Conservation (phyloP, 2,113 vertebrate species). For the Dicentrarchus labrax region DNA sequence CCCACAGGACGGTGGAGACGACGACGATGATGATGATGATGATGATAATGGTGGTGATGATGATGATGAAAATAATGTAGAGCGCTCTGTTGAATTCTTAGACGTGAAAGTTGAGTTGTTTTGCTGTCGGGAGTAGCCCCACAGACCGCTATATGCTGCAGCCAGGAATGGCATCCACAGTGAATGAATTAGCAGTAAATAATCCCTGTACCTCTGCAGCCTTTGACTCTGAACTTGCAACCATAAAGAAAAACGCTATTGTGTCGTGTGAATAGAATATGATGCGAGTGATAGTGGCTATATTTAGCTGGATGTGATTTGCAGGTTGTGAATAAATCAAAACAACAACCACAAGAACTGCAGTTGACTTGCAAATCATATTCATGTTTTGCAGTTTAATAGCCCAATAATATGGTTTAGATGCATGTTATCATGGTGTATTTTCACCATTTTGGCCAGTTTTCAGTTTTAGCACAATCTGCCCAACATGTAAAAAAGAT, state of each 20-base stretch:
- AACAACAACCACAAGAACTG: background rate
- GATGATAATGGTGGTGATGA: constrained; percentile 18
- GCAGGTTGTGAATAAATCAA: background rate
- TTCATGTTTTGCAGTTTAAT: background rate
- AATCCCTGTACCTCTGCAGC: constrained; percentile 1
- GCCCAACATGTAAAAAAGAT: background rate
- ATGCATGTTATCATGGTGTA: background rate
- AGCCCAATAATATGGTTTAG: background rate
- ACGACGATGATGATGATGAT: constrained; percentile 33
- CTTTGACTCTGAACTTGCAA: constrained; percentile 5
- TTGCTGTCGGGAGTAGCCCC: background rate
- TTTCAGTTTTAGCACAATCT: constrained; percentile 12
- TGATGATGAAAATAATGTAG: constrained; percentile 48
- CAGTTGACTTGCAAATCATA: background rate
- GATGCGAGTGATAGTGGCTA: background rate
- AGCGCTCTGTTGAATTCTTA: constrained; percentile 13
- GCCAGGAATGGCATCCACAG: constrained; percentile 9
- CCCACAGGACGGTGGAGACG: constrained; percentile 42
- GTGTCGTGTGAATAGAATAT: background rate
- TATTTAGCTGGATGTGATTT: background rate
- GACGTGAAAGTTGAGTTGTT: constrained; percentile 19
- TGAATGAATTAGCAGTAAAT: constrained; percentile 4
- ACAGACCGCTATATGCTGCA: background rate
- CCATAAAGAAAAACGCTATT: background rate
- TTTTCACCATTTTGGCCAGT: constrained; percentile 2